phyloP scores from a whole-genome alignment of 2,888 invertebrate genomes.

The Scaptomyza reducta region DNA sequence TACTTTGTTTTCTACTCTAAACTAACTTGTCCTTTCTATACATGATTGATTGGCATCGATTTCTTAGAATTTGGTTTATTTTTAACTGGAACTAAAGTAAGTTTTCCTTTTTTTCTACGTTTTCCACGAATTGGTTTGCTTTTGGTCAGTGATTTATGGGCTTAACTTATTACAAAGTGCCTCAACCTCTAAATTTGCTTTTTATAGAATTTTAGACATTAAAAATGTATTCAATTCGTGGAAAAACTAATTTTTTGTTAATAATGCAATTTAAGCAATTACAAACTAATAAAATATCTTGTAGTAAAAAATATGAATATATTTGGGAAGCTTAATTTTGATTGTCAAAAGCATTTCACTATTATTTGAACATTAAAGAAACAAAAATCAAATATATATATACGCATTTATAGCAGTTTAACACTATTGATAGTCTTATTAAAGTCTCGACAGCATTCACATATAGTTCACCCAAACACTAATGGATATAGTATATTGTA shows the following conservation, averaged over 20 bases:
- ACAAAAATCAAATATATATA: not conserved
- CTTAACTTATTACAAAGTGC: not conserved
- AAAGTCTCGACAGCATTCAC: constrained; percentile 5
- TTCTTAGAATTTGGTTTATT: not conserved
- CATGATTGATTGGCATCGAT: constrained; percentile 41
- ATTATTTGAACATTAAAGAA: not conserved
- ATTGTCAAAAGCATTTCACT: not conserved
- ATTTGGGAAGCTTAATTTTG: no score
- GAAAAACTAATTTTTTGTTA: not conserved
- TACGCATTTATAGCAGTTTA: not conserved
- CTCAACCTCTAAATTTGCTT: no score
- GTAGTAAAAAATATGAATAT: no score
- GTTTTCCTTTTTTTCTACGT: not conserved
- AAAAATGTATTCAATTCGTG: not conserved
- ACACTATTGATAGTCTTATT: constrained; percentile 5
- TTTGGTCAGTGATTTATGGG: not conserved
- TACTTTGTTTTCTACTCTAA: not conserved
- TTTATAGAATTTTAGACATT: not conserved
- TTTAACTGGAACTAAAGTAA: constrained; percentile 5
- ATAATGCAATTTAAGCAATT: no score
- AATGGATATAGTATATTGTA: not conserved
- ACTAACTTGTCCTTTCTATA: not conserved
- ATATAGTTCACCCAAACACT: constrained; percentile 8
- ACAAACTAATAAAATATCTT: no score
- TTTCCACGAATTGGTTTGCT: not conserved